phyloP scores from a whole-genome alignment of 2,113 vertebrate species.

The Shinisaurus crocodilurus region DNA sequence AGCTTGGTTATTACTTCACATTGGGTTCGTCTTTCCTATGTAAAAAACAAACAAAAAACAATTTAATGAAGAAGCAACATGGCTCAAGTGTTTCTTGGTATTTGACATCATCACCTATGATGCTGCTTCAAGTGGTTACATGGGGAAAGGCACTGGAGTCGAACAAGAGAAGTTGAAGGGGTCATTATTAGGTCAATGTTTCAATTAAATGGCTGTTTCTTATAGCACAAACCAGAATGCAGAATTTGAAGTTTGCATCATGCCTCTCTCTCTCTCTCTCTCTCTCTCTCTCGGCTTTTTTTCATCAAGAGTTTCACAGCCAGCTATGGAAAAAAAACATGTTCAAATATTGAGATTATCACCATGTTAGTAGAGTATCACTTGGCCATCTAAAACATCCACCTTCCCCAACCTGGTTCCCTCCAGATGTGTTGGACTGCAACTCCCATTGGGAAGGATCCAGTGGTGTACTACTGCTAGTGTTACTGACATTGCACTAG shows the following conservation, averaged over 20 bases:
- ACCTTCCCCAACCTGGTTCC: no score
- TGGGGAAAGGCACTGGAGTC: slow-evolving; percentile 10
- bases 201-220: slow-evolving; percentile 34
- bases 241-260: not conserved
- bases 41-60: slow-evolving; percentile 49
- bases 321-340: not conserved
- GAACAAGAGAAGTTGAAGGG: slow-evolving; percentile 42
- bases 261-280: not conserved
- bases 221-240: not conserved
- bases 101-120: slow-evolving; percentile 42
- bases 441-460: no score
- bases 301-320: not conserved
- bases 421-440: no score
- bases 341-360: not conserved
- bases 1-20: slow-evolving; percentile 41
- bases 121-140: slow-evolving; percentile 30
- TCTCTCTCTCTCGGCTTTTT: not conserved
- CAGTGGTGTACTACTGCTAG: no score
- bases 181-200: slow-evolving; percentile 36
- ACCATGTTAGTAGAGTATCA: not conserved
- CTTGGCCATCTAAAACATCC: not conserved
- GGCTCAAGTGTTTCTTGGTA: slow-evolving; percentile 46
- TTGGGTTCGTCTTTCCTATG: slow-evolving; percentile 39
- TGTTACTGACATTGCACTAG: no score
- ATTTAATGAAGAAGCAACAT: slow-evolving; percentile 65